Percentiles rank a stretch among this genome's conserved stretches.
Conservation (phyloP, 2,797 vertebrate species). For the Acestrorhynchus altus region DNA sequence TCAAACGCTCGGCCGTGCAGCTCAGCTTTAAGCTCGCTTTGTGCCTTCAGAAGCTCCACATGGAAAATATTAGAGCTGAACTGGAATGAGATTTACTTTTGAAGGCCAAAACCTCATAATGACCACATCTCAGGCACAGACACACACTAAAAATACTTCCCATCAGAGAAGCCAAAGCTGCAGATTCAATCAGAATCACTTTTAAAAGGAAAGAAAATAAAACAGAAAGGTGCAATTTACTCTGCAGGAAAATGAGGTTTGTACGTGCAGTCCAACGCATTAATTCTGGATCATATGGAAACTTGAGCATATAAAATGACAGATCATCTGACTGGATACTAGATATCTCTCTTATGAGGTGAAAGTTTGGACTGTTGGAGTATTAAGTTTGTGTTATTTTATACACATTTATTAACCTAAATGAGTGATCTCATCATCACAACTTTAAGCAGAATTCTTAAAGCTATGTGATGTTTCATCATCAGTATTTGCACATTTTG, state of each 20-base stretch:
- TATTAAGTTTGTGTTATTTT: neutral
- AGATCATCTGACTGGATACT: constrained; percentile 7
- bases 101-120: constrained; percentile 78
- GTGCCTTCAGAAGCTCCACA: constrained; percentile 60
- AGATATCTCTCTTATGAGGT: neutral
- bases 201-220: constrained; percentile 38
- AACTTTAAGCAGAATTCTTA: too few relatives aligned
- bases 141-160: constrained; percentile 62
- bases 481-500: too few relatives aligned
- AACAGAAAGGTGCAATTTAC: constrained; percentile 44
- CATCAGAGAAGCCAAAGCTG: constrained; percentile 57
- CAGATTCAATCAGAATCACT: constrained; percentile 52
- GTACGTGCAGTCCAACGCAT: neutral
- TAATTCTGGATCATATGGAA: neutral
- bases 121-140: constrained; percentile 73
- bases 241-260: constrained; percentile 10
- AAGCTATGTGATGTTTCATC: too few relatives aligned
- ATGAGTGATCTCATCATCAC: neutral
- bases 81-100: constrained; percentile 75
- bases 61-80: constrained; percentile 80
- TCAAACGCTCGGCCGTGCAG: constrained; percentile 15
- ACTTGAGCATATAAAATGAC: neutral
- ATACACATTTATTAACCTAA: neutral
- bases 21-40: constrained; percentile 41
- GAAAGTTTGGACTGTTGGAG: neutral